These are phyloP conservation scores for Sebastes wilsoni DNA, from an alignment of 2,797 vertebrate species.

Conservation along the genomic window DNA sequence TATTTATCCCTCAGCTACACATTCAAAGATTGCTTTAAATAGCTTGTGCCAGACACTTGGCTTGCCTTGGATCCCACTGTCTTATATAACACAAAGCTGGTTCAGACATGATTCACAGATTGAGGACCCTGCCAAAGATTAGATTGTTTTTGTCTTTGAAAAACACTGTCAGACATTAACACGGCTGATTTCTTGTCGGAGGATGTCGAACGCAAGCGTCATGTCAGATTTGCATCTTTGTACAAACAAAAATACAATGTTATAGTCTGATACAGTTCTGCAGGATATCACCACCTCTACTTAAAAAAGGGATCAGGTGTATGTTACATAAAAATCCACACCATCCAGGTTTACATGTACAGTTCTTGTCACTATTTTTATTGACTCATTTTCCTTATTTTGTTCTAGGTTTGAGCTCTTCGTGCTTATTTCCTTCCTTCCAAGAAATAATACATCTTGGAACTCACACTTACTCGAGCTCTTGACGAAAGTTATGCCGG, in stretches of 20 bases:
- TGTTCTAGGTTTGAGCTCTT: background rate
- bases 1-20: conserved; percentile 52
- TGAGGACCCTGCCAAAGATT: conserved; percentile 13
- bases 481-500: background rate
- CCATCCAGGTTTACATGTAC: background rate
- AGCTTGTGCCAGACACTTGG: conserved; percentile 47
- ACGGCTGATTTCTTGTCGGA: background rate
- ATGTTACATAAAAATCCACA: background rate
- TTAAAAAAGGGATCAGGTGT: background rate
- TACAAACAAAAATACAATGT: background rate
- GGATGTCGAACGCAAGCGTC: background rate
- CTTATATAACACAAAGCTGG: conserved; percentile 53
- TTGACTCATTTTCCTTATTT: background rate
- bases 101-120: conserved; percentile 46
- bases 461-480: background rate
- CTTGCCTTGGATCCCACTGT: conserved; percentile 16
- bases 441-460: background rate
- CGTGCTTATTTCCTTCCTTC: background rate
- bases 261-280: background rate
- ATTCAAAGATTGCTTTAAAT: conserved; percentile 61
- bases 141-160: conserved; percentile 24
- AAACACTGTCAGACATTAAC: conserved; percentile 18
- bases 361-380: background rate
- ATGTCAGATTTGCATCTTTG: background rate
- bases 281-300: background rate